Evolutionary conservation across 2,888 invertebrate species (phyloP), one percentile per base, ranked within the genome.

Genomic region (Epicampocera succincta): DNA sequence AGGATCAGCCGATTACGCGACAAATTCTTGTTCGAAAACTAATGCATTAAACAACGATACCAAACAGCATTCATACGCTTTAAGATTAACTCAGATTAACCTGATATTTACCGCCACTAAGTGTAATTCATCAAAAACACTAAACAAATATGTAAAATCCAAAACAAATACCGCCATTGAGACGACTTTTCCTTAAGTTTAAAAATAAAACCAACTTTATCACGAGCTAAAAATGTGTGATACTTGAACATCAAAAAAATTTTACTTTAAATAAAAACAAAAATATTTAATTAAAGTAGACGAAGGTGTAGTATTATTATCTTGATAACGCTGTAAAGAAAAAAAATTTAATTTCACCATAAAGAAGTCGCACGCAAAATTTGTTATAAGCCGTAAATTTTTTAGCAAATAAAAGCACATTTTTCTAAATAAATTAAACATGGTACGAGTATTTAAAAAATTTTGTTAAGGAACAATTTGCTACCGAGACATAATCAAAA

Each of bases 151-250:
- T 11, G 4, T 42, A 54, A 73, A 76, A 25, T 12, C 63, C n/a
- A 77, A 71, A 56, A 60, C 66, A 76, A 80, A 76, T 68, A 75
- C 17, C 71, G 75, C 60, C 80, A 54, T n/a, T 38, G 12, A 46
- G 80, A 65, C 80, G 80, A 65, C 75, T 44, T 71, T 63, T 29
- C 29, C 42, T 29, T 33, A 60, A 38, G 13, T 44, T 44, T 50
- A 42, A 60, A 52, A 54, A 63, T 46, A 63, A 54, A 73, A 48
- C n/a, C 44, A 63, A 33, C 33, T 60, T 50, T 21, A 50, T 52
- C 75, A 68, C 29, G 68, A 75, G 50, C 42, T 44, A 9, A 54
- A 74, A 56, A 40, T 61, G 65, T 65, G 46, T 65, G 44, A 54
- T 65, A 74, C 21, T 56, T 65, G 44, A 52, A 21, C 33, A 44